A percentile compares a stretch with the other conserved stretches of the same genome.
These are phyloP conservation scores for Griposia aprilina DNA, from an alignment of 2,888 invertebrate genomes.

Conservation along the genomic window DNA sequence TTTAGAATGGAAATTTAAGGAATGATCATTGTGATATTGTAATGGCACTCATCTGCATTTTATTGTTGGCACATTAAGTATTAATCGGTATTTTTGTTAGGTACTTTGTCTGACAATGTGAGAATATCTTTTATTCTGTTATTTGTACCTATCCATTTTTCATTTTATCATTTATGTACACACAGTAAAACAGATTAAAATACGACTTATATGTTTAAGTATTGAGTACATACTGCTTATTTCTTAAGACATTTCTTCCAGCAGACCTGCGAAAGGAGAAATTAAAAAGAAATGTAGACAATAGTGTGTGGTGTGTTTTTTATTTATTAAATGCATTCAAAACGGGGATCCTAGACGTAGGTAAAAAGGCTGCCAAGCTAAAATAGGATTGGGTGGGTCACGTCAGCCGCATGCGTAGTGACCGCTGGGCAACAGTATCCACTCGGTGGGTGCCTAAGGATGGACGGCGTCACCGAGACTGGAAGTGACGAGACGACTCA, in stretches of 20 bases:
- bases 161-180: too few species aligned
- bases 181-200: too few species aligned
- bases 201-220: too few species aligned
- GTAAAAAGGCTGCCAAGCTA: too few species aligned
- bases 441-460: not conserved
- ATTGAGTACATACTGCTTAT: too few species aligned
- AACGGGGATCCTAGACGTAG: too few species aligned
- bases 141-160: not conserved
- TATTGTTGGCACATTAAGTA: constrained; percentile 37
- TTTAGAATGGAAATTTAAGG: constrained; percentile 54
- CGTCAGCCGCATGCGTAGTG: not conserved
- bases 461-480: not conserved
- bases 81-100: not conserved
- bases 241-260: too few species aligned
- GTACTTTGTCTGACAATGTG: not conserved
- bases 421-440: too few species aligned
- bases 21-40: constrained; percentile 54
- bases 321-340: too few species aligned
- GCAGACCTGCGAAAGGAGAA: too few species aligned
- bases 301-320: too few species aligned
- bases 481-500: not conserved
- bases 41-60: constrained; percentile 57
- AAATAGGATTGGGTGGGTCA: not conserved
- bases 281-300: too few species aligned
- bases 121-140: not conserved